Evolutionary conservation across 2,797 vertebrate genomes (phyloP).

Genomic region (Cossypha caffra): DNA sequence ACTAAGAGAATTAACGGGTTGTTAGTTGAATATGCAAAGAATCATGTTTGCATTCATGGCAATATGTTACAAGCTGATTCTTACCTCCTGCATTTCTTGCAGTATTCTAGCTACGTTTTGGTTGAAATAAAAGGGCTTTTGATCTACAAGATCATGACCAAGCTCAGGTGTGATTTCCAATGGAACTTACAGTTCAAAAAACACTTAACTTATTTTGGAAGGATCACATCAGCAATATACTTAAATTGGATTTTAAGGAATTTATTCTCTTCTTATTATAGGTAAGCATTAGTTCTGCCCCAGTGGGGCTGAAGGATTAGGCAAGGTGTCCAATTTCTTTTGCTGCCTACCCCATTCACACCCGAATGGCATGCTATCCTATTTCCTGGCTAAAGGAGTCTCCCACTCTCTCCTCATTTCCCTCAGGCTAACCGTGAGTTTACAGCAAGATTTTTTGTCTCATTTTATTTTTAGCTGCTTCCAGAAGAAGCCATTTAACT

Average conservation of each 20-base stretch:
- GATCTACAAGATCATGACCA: not conserved
- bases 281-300: not conserved
- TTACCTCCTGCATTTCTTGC: not conserved
- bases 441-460: not conserved
- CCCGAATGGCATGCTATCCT: not conserved
- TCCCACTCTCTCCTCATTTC: not conserved
- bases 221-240: not conserved
- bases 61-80: not conserved
- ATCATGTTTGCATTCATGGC: not conserved
- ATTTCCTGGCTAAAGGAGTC: not conserved
- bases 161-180: not conserved
- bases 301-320: not conserved
- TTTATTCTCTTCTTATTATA: not conserved
- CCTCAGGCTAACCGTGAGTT: not conserved
- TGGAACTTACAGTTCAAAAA: not conserved
- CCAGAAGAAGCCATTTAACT: not conserved
- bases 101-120: not conserved
- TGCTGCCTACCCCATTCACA: not conserved
- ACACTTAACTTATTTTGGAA: not conserved
- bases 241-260: not conserved
- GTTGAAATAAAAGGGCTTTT: not conserved
- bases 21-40: not conserved
- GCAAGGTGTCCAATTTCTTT: not conserved
- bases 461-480: not conserved
- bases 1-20: not conserved